A percentile compares a stretch with the other conserved stretches of the same genome.
phyloP scores from a whole-genome alignment of 2,888 invertebrate genomes.

The Pyrochroa serraticornis region DNA sequence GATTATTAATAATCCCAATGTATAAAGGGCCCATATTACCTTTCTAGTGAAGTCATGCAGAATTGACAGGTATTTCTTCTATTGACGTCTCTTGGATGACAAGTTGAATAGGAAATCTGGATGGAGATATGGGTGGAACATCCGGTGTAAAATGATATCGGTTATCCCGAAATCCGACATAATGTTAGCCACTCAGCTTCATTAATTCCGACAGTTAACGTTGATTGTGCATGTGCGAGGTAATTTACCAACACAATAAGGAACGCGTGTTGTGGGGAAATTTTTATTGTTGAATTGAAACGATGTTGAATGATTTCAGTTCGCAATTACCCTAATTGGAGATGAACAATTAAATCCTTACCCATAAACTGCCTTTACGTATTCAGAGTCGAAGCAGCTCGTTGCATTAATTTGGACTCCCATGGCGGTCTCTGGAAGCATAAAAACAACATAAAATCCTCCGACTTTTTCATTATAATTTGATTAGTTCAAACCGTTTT shows the following conservation, averaged over 20 bases:
- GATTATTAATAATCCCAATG: conserved; percentile 17
- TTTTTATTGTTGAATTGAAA: neutral
- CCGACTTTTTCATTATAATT: conserved; percentile 15
- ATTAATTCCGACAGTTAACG: neutral
- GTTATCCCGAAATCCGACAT: conserved; percentile 28
- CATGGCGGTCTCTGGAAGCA: conserved; percentile 64
- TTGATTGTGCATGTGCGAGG: neutral
- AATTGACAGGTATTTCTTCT: conserved; percentile 55
- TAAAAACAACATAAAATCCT: conserved; percentile 13
- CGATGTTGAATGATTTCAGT: neutral
- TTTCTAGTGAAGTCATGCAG: conserved; percentile 62
- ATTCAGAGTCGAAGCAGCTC: conserved; percentile 54
- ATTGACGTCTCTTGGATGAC: conserved; percentile 54
- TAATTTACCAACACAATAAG: neutral
- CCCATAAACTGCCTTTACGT: conserved; percentile 58
- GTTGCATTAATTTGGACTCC: conserved; percentile 59
- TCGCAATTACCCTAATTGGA: neutral
- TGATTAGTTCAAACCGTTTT: conserved; percentile 11
- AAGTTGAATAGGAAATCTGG: conserved; percentile 57
- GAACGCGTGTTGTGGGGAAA: neutral
- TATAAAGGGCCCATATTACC: conserved; percentile 43
- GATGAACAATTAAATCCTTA: conserved; percentile 33
- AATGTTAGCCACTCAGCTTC: neutral
- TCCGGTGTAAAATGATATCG: conserved; percentile 31
- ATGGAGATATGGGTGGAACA: conserved; percentile 58